Evolutionary conservation across 2,888 invertebrate genomes (phyloP), one percentile per base, ranked within the genome.

Genomic region (Zeuzera pyrina): DNA sequence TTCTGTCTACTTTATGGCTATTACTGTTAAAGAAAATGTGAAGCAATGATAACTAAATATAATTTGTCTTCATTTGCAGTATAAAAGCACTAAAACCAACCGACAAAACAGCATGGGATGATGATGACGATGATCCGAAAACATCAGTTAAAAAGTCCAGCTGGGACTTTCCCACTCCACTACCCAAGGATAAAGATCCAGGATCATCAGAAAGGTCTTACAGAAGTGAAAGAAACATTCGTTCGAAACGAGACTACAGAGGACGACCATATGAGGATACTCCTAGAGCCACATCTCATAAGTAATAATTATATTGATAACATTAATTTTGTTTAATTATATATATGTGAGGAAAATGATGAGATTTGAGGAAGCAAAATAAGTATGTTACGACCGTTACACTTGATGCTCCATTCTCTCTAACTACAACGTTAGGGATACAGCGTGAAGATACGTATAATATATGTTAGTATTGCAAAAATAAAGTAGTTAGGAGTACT

Each of bases 91-190:
- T 77, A 31, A 86, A 87, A 44, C 83, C 87, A 11, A 86, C 87
- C 0, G 87, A 87, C 28, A 90, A 87, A 56, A 88, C 89, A 24
- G 86, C 89, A n/a, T 92, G 92, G 92, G 92, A 92, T 22, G 83
- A 83, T 48, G 91, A 91, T 39, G 94, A 93, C 42, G 94, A 94
- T 43, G 91, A 92, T 29, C 81, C 85, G 3, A 86, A 85, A 21
- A 74, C 76, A 3, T 85, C 87, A 1, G 61, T 85, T 0, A 88
- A 87, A 35, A 90, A 88, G 47, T 96, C 96, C 1, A 89, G 90
- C 31, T 98, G 97, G 97, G 97, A 97, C 71, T 90, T 93, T 58
- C 95, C 96, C 0, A 97, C 97, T 0, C 97, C 97, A 0, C 85
- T 87, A 45, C 78, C 87, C 0, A 63, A 32, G 49, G 86, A 58